Conservation (phyloP, 2,888 invertebrate species). For the Gari tellinella region DNA sequence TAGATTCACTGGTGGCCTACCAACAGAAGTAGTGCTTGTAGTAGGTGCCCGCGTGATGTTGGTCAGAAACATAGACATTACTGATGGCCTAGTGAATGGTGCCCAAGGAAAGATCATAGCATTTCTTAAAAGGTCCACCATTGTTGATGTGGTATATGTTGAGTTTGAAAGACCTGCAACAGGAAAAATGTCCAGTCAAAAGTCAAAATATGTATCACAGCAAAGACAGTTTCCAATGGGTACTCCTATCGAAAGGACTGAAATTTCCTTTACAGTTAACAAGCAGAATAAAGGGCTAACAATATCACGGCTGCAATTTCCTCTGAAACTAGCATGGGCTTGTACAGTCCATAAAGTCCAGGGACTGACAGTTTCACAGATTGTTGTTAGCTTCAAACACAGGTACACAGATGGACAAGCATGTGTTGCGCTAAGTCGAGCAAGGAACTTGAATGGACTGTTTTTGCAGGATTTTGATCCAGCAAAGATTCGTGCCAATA, state of each 20-base stretch:
- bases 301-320: slow-evolving; percentile 31
- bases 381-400: slow-evolving; percentile 38
- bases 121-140: slow-evolving; percentile 4
- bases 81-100: slow-evolving; percentile 56
- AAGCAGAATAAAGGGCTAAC: slow-evolving; percentile 15
- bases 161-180: slow-evolving; percentile 28
- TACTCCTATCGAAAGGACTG: slow-evolving; percentile 27
- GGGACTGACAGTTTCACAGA: slow-evolving; percentile 30
- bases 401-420: slow-evolving; percentile 37
- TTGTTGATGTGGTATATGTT: slow-evolving; percentile 17
- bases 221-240: slow-evolving; percentile 2
- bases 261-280: slow-evolving; percentile 18
- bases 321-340: slow-evolving; percentile 37
- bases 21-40: slow-evolving; percentile 13
- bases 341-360: slow-evolving; percentile 51
- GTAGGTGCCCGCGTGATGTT: slow-evolving; percentile 49
- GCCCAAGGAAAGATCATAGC: slow-evolving; percentile 37
- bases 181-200: slow-evolving; percentile 22
- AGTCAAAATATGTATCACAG: slow-evolving; percentile 5
- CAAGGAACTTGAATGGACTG: slow-evolving; percentile 17
- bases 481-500: slow-evolving; percentile 12
- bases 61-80: slow-evolving; percentile 48
- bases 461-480: slow-evolving; percentile 24
- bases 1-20: slow-evolving; percentile 31
- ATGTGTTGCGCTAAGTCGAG: slow-evolving; percentile 41